phyloP scores from a whole-genome alignment of 1,140 invertebrate genomes.

The Aphis craccivora region DNA sequence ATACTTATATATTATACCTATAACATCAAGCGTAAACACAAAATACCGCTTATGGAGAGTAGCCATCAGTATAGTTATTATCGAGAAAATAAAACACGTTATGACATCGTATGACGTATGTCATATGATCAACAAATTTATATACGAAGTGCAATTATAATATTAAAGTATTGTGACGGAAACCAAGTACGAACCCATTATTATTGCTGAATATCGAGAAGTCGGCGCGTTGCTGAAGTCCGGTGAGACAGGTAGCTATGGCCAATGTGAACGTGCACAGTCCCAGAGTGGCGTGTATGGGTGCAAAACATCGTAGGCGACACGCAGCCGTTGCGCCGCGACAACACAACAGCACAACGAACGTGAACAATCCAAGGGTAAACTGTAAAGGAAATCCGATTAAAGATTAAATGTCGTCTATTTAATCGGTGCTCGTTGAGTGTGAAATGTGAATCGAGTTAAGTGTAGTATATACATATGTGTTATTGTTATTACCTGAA shows the following conservation, averaged over 20 bases:
- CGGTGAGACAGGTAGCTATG: slow-evolving; percentile 78
- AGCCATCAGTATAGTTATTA: not conserved
- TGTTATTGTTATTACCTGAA: slow-evolving; percentile 70
- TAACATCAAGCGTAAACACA: not conserved
- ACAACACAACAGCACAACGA: slow-evolving; percentile 83
- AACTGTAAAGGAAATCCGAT: slow-evolving; percentile 71
- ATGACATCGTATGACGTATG: not conserved
- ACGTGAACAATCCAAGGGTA: slow-evolving; percentile 85
- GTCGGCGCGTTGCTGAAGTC: slow-evolving; percentile 79
- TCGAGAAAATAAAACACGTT: not conserved
- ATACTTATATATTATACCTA: not conserved
- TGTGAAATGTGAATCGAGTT: not conserved
- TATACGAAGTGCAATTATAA: not conserved
- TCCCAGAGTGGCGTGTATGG: slow-evolving; percentile 84
- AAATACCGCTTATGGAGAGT: not conserved
- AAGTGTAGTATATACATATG: not conserved
- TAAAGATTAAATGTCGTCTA: not conserved
- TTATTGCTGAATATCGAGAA: slow-evolving; percentile 63
- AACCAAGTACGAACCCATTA: slow-evolving; percentile 40
- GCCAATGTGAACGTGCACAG: slow-evolving; percentile 82
- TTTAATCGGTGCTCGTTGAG: slow-evolving; percentile 31
- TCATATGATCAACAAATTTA: not conserved
- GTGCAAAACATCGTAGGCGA: slow-evolving; percentile 75
- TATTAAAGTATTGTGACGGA: not conserved
- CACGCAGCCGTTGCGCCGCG: slow-evolving; percentile 81